These are phyloP conservation scores for Drosophila rufa DNA, from an alignment of 1,140 invertebrate species.

Conservation along the genomic window DNA sequence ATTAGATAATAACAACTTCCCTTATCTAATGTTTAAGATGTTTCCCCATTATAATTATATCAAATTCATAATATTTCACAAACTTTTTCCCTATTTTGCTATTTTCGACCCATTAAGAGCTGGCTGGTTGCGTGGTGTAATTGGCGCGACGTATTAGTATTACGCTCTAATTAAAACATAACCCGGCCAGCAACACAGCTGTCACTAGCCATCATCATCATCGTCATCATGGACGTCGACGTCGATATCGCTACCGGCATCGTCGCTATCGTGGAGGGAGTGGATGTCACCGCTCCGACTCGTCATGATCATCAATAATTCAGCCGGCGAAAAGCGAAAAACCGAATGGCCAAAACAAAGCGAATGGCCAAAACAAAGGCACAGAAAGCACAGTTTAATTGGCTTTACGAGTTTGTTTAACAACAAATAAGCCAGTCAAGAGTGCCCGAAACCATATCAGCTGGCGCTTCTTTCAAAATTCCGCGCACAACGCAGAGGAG, in stretches of 20 bases:
- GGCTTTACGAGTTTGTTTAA: constrained; percentile 41
- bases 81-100: background rate
- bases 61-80: background rate
- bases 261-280: background rate
- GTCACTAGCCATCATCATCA: constrained; percentile 11
- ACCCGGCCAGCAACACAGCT: constrained; percentile 23
- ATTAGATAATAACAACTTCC: no score
- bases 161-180: constrained; percentile 68
- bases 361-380: constrained; percentile 16
- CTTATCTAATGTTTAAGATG: no score
- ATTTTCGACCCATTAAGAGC: constrained; percentile 12
- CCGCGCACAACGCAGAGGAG: constrained; percentile 21
- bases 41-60: background rate
- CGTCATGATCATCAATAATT: constrained; percentile 60
- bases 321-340: constrained; percentile 17
- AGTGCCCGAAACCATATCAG: constrained; percentile 23
- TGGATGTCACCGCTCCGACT: constrained; percentile 13
- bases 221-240: background rate
- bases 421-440: constrained; percentile 42
- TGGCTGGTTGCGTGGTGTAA: constrained; percentile 31
- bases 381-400: constrained; percentile 36
- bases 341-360: no score
- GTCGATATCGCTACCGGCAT: background rate
- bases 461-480: constrained; percentile 40
- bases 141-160: constrained; percentile 35